Conservation (phyloP, 2,113 vertebrate genomes). For the Semicossyphus pulcher region DNA sequence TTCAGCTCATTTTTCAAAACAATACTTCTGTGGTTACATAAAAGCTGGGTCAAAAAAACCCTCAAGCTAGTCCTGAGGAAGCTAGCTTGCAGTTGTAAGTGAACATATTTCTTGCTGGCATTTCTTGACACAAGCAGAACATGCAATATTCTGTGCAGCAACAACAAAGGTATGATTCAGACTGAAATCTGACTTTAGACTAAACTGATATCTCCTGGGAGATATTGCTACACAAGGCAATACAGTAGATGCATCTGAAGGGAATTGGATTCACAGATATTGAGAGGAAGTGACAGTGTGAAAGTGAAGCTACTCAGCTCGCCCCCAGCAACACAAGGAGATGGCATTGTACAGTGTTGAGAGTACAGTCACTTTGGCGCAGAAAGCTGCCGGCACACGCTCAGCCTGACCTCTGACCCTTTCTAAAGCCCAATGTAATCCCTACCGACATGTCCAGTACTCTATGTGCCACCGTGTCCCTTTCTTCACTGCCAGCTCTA, state of each 20-base stretch:
- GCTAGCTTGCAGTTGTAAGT: too few relatives aligned
- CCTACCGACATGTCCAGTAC: conserved; percentile 60
- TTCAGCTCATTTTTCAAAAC: too few relatives aligned
- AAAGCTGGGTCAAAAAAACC: too few relatives aligned
- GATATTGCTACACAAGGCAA: too few relatives aligned
- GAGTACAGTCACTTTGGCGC: conserved; percentile 33
- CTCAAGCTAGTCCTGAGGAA: too few relatives aligned
- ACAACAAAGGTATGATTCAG: too few relatives aligned
- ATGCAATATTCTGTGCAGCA: too few relatives aligned
- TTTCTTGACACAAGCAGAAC: too few relatives aligned
- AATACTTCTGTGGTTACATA: too few relatives aligned
- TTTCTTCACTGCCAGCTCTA: conserved; percentile 33
- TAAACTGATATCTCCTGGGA: neutral
- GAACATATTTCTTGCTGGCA: too few relatives aligned
- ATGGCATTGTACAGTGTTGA: conserved; percentile 15
- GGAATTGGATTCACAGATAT: conserved; percentile 23
- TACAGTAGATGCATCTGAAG: neutral
- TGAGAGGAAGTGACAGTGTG: conserved; percentile 7
- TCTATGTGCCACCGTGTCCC: conserved; percentile 49
- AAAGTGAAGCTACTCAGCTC: conserved; percentile 8
- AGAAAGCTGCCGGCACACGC: conserved; percentile 29
- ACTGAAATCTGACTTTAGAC: neutral
- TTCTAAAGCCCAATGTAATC: conserved; percentile 61
- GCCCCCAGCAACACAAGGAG: conserved; percentile 10
- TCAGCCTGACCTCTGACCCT: conserved; percentile 64